Evolutionary conservation across 1,140 invertebrate species (phyloP).

Genomic region (Bicyclus anynana): DNA sequence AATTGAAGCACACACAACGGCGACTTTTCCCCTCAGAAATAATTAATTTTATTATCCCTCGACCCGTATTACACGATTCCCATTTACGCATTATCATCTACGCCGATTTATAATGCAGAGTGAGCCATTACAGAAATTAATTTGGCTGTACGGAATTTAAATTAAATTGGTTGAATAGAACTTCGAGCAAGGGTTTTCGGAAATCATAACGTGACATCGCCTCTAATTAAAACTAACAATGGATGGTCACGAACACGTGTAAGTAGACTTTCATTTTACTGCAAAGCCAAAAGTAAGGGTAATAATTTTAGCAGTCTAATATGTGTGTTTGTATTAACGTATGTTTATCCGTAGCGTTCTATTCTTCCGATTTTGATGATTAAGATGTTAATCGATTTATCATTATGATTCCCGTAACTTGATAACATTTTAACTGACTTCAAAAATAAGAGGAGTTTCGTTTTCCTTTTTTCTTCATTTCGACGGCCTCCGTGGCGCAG

Average conservation of each 20-base stretch:
- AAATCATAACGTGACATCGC: not conserved
- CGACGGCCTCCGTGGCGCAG: too few relatives aligned
- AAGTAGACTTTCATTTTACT: too few relatives aligned
- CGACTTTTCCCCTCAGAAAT: conserved; percentile 1
- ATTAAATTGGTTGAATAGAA: not conserved
- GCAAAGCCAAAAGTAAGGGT: too few relatives aligned
- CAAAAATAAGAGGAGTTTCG: too few relatives aligned
- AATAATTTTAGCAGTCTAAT: too few relatives aligned
- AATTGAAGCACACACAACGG: not conserved
- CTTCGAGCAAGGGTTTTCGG: not conserved
- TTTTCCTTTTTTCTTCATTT: too few relatives aligned
- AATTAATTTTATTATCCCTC: not conserved
- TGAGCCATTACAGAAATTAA: conserved; percentile 1
- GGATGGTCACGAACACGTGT: not conserved
- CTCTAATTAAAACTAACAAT: not conserved
- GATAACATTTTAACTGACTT: too few relatives aligned
- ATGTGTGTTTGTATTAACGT: too few relatives aligned
- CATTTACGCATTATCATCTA: not conserved
- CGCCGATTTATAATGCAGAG: not conserved
- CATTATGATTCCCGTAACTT: too few relatives aligned
- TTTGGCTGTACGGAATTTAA: not conserved
- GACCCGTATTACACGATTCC: not conserved
- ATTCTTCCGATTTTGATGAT: too few relatives aligned
- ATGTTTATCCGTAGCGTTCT: too few relatives aligned
- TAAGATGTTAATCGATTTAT: too few relatives aligned